phyloP scores from a whole-genome alignment of 92 coral and sea anemone genomes.

The Zoanthus solanderi region DNA sequence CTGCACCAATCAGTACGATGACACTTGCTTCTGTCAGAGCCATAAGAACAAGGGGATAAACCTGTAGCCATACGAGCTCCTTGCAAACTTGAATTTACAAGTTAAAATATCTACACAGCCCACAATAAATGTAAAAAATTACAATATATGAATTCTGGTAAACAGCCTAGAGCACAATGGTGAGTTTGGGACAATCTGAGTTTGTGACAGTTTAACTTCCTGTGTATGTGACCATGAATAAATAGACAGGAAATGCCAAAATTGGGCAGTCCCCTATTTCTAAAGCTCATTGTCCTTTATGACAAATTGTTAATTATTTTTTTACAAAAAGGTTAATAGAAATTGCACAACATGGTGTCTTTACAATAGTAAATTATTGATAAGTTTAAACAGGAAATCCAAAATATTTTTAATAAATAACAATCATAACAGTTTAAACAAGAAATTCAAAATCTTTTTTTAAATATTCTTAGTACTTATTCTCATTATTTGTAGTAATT shows the following conservation, averaged over 20 bases:
- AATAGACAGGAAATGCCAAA: constrained; percentile 38
- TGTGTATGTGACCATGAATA: constrained; percentile 3
- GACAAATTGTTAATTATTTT: constrained; percentile 1
- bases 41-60: constrained; percentile 13
- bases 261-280: constrained; percentile 22
- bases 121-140: background rate
- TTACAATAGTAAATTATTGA: background rate
- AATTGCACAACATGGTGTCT: background rate
- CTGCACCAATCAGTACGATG: constrained; percentile 15
- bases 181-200: constrained; percentile 17
- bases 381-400: constrained; percentile 5
- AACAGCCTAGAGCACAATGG: constrained; percentile 5
- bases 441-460: constrained; percentile 4
- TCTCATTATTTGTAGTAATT: background rate
- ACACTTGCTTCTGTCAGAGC: constrained; percentile 20
- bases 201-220: constrained; percentile 10
- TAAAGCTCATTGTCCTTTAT: constrained; percentile 15
- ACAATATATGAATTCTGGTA: background rate
- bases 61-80: constrained; percentile 21
- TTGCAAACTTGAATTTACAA: constrained; percentile 4
- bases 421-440: background rate
- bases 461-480: background rate
- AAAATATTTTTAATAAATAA: background rate
- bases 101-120: constrained; percentile 7
- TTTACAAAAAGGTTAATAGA: background rate